These are phyloP conservation scores for Oncorhynchus kisutch DNA, from an alignment of 2,113 vertebrate genomes.

Conservation along the genomic window DNA sequence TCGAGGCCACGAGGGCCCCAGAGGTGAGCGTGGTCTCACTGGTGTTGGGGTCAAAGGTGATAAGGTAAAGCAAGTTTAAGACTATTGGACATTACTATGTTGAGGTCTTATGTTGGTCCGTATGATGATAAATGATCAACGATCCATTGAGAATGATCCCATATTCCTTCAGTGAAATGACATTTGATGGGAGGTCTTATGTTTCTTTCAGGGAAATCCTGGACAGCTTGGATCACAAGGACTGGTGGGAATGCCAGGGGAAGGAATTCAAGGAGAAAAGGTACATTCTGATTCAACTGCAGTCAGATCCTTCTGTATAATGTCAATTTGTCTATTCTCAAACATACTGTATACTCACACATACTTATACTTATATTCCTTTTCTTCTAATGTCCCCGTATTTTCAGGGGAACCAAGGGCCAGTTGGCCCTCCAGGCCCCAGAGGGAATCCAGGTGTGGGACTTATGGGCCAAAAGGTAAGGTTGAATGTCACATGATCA, in stretches of 20 bases:
- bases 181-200: background rate
- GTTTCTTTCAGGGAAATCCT: slow-evolving; percentile 68
- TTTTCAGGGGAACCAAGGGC: slow-evolving; percentile 68
- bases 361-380: background rate
- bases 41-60: slow-evolving; percentile 81
- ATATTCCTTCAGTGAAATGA: background rate
- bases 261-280: slow-evolving; percentile 75
- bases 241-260: slow-evolving; percentile 60
- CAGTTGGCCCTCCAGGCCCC: slow-evolving; percentile 63
- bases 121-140: background rate
- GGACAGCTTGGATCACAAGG: slow-evolving; percentile 71
- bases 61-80: slow-evolving; percentile 70
- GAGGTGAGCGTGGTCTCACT: slow-evolving; percentile 71
- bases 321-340: background rate
- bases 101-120: background rate
- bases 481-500: background rate
- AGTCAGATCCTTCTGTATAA: background rate
- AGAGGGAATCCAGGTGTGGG: slow-evolving; percentile 70
- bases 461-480: slow-evolving; percentile 70
- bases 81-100: no score
- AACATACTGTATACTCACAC: background rate
- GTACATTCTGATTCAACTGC: slow-evolving; percentile 17
- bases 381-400: background rate
- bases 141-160: background rate
- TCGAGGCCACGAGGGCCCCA: slow-evolving; percentile 76